These are phyloP conservation scores for Hippocampus kuda DNA, from an alignment of 2,797 vertebrate species.

Conservation along the genomic window DNA sequence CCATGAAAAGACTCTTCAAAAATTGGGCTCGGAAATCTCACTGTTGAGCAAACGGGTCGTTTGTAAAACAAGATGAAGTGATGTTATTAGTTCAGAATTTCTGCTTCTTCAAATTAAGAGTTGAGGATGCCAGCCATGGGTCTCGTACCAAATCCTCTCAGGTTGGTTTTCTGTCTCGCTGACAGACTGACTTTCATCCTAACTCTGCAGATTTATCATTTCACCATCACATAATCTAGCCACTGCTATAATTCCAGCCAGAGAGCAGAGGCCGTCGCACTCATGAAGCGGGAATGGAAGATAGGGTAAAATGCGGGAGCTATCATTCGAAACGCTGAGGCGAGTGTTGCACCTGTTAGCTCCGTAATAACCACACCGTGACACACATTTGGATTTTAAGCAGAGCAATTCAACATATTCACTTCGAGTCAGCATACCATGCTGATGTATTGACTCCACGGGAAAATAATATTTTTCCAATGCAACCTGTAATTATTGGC, in stretches of 20 bases:
- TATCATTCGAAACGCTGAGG: slow-evolving; percentile 14
- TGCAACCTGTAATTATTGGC: not conserved
- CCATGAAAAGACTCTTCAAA: too few relatives aligned
- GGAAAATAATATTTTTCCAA: not conserved
- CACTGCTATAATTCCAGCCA: slow-evolving; percentile 13
- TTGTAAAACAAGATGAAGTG: too few relatives aligned
- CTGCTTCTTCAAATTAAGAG: too few relatives aligned
- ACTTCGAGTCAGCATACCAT: not conserved
- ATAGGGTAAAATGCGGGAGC: not conserved
- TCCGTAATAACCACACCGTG: not conserved
- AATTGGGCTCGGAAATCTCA: too few relatives aligned
- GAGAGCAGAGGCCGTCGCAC: slow-evolving; percentile 18
- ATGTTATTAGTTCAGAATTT: too few relatives aligned
- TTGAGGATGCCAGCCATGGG: not conserved
- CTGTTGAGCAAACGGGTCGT: too few relatives aligned
- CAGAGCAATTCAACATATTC: not conserved
- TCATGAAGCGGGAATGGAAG: slow-evolving; percentile 20
- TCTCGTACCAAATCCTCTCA: not conserved
- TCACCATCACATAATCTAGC: slow-evolving; percentile 28
- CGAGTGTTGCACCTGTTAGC: slow-evolving; percentile 9
- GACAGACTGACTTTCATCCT: slow-evolving; percentile 9
- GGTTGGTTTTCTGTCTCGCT: slow-evolving; percentile 1
- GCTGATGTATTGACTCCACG: not conserved
- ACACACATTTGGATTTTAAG: slow-evolving; percentile 1
- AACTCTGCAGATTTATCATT: slow-evolving; percentile 26